A percentile compares a stretch with the other conserved stretches of the same genome.
phyloP scores from a whole-genome alignment of 2,113 vertebrate species.

The Podarcis muralis region DNA sequence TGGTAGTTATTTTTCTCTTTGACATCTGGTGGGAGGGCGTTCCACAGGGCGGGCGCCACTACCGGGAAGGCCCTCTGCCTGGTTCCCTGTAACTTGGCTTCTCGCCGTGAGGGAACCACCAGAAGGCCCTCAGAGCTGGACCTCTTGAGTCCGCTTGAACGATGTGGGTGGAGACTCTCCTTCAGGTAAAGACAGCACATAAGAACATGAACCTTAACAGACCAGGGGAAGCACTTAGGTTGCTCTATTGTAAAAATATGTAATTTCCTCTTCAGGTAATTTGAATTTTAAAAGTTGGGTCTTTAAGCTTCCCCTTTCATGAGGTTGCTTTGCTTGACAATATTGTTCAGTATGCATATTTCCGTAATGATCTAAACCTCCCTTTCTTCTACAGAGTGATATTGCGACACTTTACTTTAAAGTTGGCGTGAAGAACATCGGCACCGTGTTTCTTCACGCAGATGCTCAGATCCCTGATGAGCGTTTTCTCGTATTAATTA shows the following conservation, averaged over 20 bases:
- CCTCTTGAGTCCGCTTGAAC: no score
- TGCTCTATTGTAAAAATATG: neutral
- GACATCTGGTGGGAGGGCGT: no score
- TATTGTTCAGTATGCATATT: conserved; percentile 29
- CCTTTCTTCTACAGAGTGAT: conserved; percentile 73
- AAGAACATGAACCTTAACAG: neutral
- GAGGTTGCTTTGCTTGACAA: neutral
- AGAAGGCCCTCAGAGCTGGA: no score
- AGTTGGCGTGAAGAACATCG: conserved; percentile 79
- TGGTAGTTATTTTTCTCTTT: no score
- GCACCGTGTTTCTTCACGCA: conserved; percentile 75
- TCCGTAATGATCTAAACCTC: conserved; percentile 47
- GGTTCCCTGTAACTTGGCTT: no score
- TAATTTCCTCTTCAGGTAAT: neutral
- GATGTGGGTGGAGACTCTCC: neutral
- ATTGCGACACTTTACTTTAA: conserved; percentile 81
- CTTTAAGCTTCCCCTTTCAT: neutral
- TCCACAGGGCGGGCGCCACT: no score
- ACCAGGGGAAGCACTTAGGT: neutral
- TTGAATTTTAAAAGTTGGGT: neutral
- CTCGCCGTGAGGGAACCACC: no score
- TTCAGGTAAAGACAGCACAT: neutral
- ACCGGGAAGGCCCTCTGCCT: no score
- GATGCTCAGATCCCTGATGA: conserved; percentile 78
- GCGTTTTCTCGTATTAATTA: conserved; percentile 78